A percentile compares a stretch with the other conserved stretches of the same genome.
Evolutionary conservation across 2,888 invertebrate species (phyloP).

Genomic region (Punctoribates punctum): DNA sequence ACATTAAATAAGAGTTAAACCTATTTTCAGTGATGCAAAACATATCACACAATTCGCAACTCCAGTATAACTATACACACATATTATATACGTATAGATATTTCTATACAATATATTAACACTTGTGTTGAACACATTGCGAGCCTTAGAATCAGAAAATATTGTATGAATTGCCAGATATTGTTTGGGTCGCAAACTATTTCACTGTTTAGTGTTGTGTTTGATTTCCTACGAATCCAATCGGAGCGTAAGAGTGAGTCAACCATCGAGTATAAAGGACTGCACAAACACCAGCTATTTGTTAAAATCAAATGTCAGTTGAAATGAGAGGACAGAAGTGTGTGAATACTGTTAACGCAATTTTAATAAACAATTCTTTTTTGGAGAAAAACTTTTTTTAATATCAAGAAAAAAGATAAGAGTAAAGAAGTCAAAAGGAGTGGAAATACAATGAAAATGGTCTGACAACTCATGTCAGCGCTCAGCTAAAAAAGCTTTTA

Average conservation of each 20-base stretch:
- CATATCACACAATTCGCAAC: not conserved
- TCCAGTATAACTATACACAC: not conserved
- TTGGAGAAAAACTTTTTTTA: not conserved
- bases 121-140: not conserved
- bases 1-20: slow-evolving; percentile 6
- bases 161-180: not conserved
- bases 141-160: too few species aligned
- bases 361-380: not conserved
- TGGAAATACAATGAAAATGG: not conserved
- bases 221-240: not conserved
- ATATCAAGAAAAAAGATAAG: not conserved
- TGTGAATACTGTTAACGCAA: not conserved
- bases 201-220: not conserved
- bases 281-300: not conserved
- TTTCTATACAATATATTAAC: not conserved
- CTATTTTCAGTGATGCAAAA: slow-evolving; percentile 34
- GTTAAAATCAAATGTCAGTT: slow-evolving; percentile 14
- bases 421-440: not conserved
- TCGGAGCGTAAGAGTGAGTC: slow-evolving; percentile 2
- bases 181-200: slow-evolving; percentile 6
- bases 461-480: not conserved
- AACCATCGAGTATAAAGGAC: not conserved
- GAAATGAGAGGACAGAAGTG: not conserved
- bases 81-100: not conserved
- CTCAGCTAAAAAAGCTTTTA: not conserved